Evolutionary conservation across 2,888 invertebrate genomes (phyloP).

Genomic region (Leptopilina syphax): DNA sequence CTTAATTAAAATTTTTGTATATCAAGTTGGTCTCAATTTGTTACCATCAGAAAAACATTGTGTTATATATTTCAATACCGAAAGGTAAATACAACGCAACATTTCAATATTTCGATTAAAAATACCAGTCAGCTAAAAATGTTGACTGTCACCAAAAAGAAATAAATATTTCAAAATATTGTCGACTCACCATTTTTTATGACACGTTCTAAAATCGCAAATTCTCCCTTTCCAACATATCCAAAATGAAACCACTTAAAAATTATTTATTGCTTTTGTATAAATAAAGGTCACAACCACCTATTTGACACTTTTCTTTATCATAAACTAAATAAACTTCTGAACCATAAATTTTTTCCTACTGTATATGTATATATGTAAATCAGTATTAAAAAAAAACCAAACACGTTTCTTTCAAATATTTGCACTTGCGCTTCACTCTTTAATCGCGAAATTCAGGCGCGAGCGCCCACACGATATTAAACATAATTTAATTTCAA

Average conservation of each 20-base stretch:
- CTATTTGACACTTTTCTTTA: conserved; percentile 11
- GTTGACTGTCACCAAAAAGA: background rate
- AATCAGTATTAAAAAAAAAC: background rate
- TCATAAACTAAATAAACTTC: background rate
- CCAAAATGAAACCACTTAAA: background rate
- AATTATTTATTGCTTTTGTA: background rate
- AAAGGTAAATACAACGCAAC: too few relatives aligned
- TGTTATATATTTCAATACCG: too few relatives aligned
- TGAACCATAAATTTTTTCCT: background rate
- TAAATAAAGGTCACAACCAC: conserved; percentile 5
- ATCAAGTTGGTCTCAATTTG: too few relatives aligned
- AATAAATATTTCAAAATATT: background rate
- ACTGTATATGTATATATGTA: background rate
- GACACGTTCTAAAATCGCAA: conserved; percentile 33
- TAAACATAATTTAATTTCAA: background rate
- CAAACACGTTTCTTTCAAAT: background rate
- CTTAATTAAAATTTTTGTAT: too few relatives aligned
- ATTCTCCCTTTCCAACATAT: conserved; percentile 18
- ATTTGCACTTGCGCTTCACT: conserved; percentile 18
- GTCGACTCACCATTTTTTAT: conserved; percentile 26
- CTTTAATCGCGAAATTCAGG: background rate
- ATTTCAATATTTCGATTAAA: too few relatives aligned
- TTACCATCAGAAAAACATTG: too few relatives aligned
- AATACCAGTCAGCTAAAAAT: too few relatives aligned
- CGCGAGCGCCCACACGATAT: conserved; percentile 22